Percentiles rank a stretch among this genome's conserved stretches.
These are phyloP conservation scores for Buceros bicornis DNA, from an alignment of 2,797 vertebrate genomes.

Conservation along the genomic window DNA sequence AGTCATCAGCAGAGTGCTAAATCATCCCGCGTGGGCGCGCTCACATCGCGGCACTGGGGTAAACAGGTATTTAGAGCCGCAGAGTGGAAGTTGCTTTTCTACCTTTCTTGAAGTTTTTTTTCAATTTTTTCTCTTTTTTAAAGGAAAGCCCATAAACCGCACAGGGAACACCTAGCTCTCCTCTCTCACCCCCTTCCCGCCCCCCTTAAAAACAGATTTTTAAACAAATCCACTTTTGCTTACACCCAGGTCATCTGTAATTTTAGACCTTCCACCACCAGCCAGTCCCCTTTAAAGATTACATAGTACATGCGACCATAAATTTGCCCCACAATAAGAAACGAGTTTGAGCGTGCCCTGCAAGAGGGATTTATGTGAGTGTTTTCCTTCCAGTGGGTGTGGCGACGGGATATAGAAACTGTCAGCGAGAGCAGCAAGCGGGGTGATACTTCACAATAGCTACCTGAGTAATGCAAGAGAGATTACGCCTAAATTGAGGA, in stretches of 20 bases:
- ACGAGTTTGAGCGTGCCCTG: slow-evolving; percentile 54
- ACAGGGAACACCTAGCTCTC: slow-evolving; percentile 24
- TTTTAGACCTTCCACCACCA: slow-evolving; percentile 67
- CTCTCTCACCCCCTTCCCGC: neutral
- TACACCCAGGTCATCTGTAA: slow-evolving; percentile 70
- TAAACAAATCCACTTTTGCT: slow-evolving; percentile 64
- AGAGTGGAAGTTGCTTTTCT: slow-evolving; percentile 76
- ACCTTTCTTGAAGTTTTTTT: slow-evolving; percentile 33
- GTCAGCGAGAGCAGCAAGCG: slow-evolving; percentile 8
- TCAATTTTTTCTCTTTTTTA: neutral
- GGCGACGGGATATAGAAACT: slow-evolving; percentile 52
- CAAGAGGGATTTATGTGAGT: slow-evolving; percentile 69
- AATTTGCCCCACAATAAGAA: slow-evolving; percentile 67
- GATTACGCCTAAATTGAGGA: slow-evolving; percentile 60
- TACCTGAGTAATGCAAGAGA: slow-evolving; percentile 60
- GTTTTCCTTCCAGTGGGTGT: slow-evolving; percentile 66
- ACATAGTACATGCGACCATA: slow-evolving; percentile 1
- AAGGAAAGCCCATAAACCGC: slow-evolving; percentile 60
- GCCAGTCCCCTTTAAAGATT: slow-evolving; percentile 61
- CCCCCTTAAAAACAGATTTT: slow-evolving; percentile 30
- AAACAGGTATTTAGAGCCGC: slow-evolving; percentile 78
- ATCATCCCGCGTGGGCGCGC: slow-evolving; percentile 82
- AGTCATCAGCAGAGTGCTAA: slow-evolving; percentile 80
- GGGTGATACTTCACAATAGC: slow-evolving; percentile 65
- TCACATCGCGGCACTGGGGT: slow-evolving; percentile 63